A percentile compares a stretch with the other conserved stretches of the same genome.
These are phyloP conservation scores for Listronotus bonariensis DNA, from an alignment of 1,140 invertebrate genomes.

Conservation along the genomic window DNA sequence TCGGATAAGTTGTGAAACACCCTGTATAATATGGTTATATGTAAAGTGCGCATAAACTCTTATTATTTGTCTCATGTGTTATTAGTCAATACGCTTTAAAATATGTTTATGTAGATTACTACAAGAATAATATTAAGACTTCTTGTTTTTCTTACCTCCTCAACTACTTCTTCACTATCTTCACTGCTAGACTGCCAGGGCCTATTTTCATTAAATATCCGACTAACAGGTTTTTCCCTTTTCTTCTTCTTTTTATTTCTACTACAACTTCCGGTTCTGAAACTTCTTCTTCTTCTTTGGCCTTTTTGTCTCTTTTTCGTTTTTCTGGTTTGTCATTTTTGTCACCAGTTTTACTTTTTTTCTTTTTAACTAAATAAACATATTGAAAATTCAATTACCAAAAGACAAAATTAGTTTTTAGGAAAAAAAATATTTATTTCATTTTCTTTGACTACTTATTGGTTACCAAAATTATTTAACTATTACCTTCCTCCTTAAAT, in stretches of 20 bases:
- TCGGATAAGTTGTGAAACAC: no score
- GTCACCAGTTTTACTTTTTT: constrained; percentile 36
- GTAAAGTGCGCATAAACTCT: no score
- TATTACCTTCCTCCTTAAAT: constrained; percentile 60
- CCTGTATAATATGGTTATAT: no score
- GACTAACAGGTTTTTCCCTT: constrained; percentile 63
- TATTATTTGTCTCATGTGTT: no score
- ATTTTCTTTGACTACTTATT: no score
- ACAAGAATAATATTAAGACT: no score
- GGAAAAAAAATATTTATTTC: no score
- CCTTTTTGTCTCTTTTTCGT: constrained; percentile 56
- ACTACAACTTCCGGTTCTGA: constrained; percentile 57
- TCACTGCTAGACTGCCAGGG: constrained; percentile 72
- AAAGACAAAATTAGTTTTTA: no score
- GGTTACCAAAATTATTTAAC: neutral
- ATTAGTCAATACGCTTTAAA: no score
- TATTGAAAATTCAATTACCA: no score
- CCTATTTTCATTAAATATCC: constrained; percentile 65
- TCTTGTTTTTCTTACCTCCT: constrained; percentile 52
- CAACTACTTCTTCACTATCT: constrained; percentile 66
- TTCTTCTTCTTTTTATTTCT: constrained; percentile 61
- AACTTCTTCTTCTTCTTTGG: constrained; percentile 54
- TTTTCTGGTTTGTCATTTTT: constrained; percentile 44
- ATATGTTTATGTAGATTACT: no score
- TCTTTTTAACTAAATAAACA: neutral